phyloP scores from a whole-genome alignment of 2,888 invertebrate genomes.

The Drosophila nr. medialis region DNA sequence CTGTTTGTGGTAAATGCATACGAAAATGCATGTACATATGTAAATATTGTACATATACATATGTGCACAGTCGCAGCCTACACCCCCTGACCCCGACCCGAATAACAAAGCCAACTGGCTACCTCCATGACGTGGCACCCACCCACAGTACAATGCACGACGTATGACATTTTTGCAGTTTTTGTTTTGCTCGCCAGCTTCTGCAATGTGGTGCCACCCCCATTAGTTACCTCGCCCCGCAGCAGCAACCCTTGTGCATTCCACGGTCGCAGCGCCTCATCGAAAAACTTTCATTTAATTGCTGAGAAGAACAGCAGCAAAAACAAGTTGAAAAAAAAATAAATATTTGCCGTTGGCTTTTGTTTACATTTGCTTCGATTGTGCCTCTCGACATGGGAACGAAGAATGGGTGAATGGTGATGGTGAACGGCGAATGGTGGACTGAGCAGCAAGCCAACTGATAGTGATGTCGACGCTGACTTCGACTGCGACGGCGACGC shows the following conservation, averaged over 20 bases:
- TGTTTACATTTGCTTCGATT: slow-evolving; percentile 77
- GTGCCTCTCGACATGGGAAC: slow-evolving; percentile 56
- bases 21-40: neutral
- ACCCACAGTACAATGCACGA: slow-evolving; percentile 43
- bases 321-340: slow-evolving; percentile 52
- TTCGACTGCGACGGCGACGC: slow-evolving; percentile 33
- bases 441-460: slow-evolving; percentile 43
- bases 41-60: neutral
- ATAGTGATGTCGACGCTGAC: slow-evolving; percentile 37
- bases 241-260: slow-evolving; percentile 15
- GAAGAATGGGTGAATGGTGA: slow-evolving; percentile 49
- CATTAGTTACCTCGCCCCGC: slow-evolving; percentile 1
- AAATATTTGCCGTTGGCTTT: slow-evolving; percentile 66
- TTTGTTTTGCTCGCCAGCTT: slow-evolving; percentile 78
- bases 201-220: slow-evolving; percentile 51
- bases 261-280: slow-evolving; percentile 60
- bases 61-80: slow-evolving; percentile 13
- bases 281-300: slow-evolving; percentile 79
- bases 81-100: slow-evolving; percentile 45
- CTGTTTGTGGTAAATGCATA: slow-evolving; percentile 7
- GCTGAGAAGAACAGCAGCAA: slow-evolving; percentile 62
- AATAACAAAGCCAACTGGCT: slow-evolving; percentile 19
- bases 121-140: slow-evolving; percentile 3
- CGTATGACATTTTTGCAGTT: slow-evolving; percentile 75
- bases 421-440: slow-evolving; percentile 37